Base-by-base conservation (phyloP, 2,797 vertebrate species). In the Alectoris magna region DNA sequence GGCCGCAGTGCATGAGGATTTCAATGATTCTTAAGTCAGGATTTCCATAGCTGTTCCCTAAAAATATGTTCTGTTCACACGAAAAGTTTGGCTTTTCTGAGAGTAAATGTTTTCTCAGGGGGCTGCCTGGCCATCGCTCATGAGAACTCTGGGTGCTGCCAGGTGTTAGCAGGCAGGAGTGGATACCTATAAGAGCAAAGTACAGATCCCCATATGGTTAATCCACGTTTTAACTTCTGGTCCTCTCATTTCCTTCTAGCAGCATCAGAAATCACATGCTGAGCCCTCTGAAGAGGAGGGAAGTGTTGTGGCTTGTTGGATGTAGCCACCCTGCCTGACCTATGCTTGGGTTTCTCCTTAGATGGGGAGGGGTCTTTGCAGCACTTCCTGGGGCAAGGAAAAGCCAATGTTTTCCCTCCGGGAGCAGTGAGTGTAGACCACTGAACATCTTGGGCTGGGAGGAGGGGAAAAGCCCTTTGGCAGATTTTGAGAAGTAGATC, bases 31-130 rank as follows among this genome's bases (percentile, higher is more conserved):
- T 49, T 19, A 44, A 64, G 63, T 56, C 68, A 84, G 92, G 77
- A 77, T 90, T 95, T 91, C 80, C 80, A 88, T 23, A 71, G 89
- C 77, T 69, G 83, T 92, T 95, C 80, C 93, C 91, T 90, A 67
- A 91, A 87, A 64, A 70, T 22, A 46, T 31, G 23, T 38, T 48
- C 34, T 49, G 53, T 48, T 69, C 64, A 49, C 31, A 1, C 18
- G 12, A 48, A 8, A 86, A 71, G 77, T 68, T 72, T 73, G 88
- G 80, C 83, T 71, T 91, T 94, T 68, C 83, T 90, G 89, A 91
- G 95, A 84, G 71, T 38, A 46, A 34, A 24, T 26, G 4, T 0
- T 49, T 73, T 69, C 91, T 94, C 49, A 9, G 80, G 71, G 75
- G 83, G 44, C 90, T 88, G 87, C 80, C 58, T 49, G 70, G 70